Evolutionary conservation across 92 coral and sea anemone genomes (phyloP), one percentile per base, ranked within the genome.

Genomic region (Palythoa caribaeorum): DNA sequence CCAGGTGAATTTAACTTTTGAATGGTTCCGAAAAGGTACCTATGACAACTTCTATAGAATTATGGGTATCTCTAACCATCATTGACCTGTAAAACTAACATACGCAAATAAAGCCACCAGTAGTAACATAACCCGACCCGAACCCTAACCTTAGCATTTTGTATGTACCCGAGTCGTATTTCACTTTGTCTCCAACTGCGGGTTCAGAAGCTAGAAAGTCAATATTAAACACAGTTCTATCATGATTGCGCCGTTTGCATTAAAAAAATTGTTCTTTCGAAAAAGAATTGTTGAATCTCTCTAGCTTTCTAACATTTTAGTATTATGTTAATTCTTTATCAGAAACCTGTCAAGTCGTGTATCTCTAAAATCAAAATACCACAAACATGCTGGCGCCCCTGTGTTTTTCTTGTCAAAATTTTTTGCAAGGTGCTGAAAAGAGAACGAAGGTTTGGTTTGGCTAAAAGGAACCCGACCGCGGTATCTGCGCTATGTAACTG

Each of bases 351-450:
- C 39, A 19, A 16, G 8, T 19, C 80, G 3, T 19, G 47, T 28
- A 35, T 28, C 28, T 68, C 6, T 40, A 71, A 21, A 66, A 48
- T 81, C 52, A 81, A 68, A 51, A 28, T 35, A 52, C 21, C 57
- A 71, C 66, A 66, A 81, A 81, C 86, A 21, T 20, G 1, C 28
- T 21, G 76, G 59, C 86, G 86, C 86, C 86, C 47, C 40, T 35
- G 59, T 68, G 40, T 81, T 66, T 47, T 66, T 81, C 86, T 81
- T 81, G 76, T 81, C 76, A 68, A 47, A 16, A 20, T 81, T 20
- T 65, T 53, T 40, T 36, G 86, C 37, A 63, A 17, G 44, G 86
- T 19, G 86, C 21, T 81, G 84, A 79, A 39, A 79, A 51, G 60
- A 19, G 62, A n/a, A 66, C 54, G 59, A 20, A 63, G 62, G 17